A percentile compares a stretch with the other conserved stretches of the same genome.
phyloP scores from a whole-genome alignment of 2,797 vertebrate species.

The Prunella strophiata region DNA sequence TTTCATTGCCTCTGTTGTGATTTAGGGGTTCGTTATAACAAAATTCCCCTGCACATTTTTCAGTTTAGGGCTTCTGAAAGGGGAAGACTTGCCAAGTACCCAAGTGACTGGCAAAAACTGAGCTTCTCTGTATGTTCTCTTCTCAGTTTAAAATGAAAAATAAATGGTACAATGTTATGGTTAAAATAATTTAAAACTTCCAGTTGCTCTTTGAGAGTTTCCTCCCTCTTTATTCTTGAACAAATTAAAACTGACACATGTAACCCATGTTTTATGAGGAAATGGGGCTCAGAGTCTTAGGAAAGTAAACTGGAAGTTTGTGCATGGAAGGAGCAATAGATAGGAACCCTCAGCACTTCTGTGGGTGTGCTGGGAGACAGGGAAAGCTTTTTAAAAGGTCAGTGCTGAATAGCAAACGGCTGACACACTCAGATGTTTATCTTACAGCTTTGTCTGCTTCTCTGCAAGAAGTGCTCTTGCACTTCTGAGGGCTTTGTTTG shows the following conservation, averaged over 20 bases:
- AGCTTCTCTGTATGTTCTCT: not conserved
- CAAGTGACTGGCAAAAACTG: not conserved
- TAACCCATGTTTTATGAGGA: not conserved
- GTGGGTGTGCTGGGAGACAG: not conserved
- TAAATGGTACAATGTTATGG: not conserved
- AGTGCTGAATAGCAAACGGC: not conserved
- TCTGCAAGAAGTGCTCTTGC: slow-evolving; percentile 23
- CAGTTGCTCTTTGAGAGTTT: not conserved
- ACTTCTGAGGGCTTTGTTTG: slow-evolving; percentile 3
- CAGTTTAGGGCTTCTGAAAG: not conserved
- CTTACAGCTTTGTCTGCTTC: slow-evolving; percentile 29
- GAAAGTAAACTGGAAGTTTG: not conserved
- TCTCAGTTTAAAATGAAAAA: not conserved
- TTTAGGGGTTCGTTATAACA: slow-evolving; percentile 19
- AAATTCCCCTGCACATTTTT: not conserved
- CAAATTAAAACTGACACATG: not conserved
- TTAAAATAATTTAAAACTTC: not conserved
- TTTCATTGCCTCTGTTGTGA: not conserved
- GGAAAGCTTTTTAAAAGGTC: slow-evolving; percentile 32
- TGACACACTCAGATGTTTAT: slow-evolving; percentile 36
- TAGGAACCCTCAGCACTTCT: not conserved
- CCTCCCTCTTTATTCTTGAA: not conserved
- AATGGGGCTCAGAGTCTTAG: not conserved
- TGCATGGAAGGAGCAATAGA: not conserved
- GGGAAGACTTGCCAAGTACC: not conserved